A percentile compares a stretch with the other conserved stretches of the same genome.
phyloP scores from a whole-genome alignment of 1,140 invertebrate genomes.

The Probaryconus sp. region DNA sequence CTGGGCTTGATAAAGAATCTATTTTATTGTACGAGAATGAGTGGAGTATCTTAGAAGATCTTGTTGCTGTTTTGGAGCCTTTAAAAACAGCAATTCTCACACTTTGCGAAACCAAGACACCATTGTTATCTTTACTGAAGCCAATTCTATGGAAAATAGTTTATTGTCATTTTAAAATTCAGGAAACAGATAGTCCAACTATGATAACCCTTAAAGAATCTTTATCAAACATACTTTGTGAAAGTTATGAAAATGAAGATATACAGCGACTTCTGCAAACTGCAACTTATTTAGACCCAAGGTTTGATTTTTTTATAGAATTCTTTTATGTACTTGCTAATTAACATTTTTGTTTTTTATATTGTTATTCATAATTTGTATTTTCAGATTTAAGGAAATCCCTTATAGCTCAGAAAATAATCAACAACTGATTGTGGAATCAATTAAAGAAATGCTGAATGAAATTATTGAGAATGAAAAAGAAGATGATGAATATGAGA shows the following conservation, averaged over 20 bases:
- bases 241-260: constrained; percentile 74
- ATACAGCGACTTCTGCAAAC: constrained; percentile 77
- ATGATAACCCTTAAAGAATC: constrained; percentile 74
- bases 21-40: constrained; percentile 73
- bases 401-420: constrained; percentile 77
- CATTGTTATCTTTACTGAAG: constrained; percentile 79
- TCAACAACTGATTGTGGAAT: constrained; percentile 69
- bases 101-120: constrained; percentile 79
- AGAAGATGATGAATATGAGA: constrained; percentile 63
- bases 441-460: constrained; percentile 76
- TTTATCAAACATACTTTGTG: constrained; percentile 75
- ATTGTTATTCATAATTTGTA: too few relatives aligned
- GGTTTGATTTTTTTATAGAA: too few relatives aligned
- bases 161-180: constrained; percentile 77
- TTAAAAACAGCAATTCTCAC: constrained; percentile 81
- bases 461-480: constrained; percentile 67
- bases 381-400: constrained; percentile 78
- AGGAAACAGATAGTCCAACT: constrained; percentile 73
- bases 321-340: too few relatives aligned
- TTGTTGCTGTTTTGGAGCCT: constrained; percentile 77
- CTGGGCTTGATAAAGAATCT: constrained; percentile 66
- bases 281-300: constrained; percentile 79
- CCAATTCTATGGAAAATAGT: constrained; percentile 79
- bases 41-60: constrained; percentile 78
- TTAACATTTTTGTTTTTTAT: too few relatives aligned